phyloP scores from a whole-genome alignment of 2,113 vertebrate genomes.

The Leucoraja erinaceus region DNA sequence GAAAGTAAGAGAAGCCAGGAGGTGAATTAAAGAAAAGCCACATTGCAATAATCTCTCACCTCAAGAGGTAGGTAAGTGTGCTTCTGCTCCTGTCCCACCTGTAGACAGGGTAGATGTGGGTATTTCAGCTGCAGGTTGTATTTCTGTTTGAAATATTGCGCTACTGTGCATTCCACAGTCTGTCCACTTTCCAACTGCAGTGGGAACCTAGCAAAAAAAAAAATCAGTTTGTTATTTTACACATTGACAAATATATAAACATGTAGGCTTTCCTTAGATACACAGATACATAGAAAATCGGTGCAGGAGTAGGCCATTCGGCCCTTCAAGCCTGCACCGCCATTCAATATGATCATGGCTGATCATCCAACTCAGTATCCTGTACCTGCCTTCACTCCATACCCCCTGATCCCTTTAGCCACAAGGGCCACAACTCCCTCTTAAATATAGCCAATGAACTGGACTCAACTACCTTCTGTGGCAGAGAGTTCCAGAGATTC shows the following conservation, averaged over 20 bases:
- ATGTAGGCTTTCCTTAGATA: not conserved
- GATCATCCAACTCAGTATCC: too few relatives aligned
- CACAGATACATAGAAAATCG: too few relatives aligned
- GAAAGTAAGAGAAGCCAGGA: too few relatives aligned
- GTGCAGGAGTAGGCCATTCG: too few relatives aligned
- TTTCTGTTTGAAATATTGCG: slow-evolving; percentile 75
- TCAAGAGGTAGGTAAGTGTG: slow-evolving; percentile 97
- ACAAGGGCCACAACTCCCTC: too few relatives aligned
- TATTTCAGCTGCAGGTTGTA: slow-evolving; percentile 76
- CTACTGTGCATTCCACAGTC: slow-evolving; percentile 74
- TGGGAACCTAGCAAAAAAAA: slow-evolving; percentile 58
- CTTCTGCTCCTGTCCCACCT: slow-evolving; percentile 98
- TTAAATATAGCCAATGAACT: too few relatives aligned
- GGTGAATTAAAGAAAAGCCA: not conserved
- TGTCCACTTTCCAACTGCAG: slow-evolving; percentile 73
- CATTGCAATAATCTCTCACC: slow-evolving; percentile 62
- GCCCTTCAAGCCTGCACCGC: too few relatives aligned
- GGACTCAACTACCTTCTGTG: too few relatives aligned
- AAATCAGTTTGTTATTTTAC: not conserved
- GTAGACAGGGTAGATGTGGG: slow-evolving; percentile 88
- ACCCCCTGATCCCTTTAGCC: too few relatives aligned
- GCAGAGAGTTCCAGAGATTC: too few relatives aligned
- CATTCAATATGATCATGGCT: too few relatives aligned
- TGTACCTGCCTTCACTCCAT: too few relatives aligned
- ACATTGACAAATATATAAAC: not conserved